Percentiles rank a stretch among this genome's conserved stretches.
Conservation (phyloP, 1,140 invertebrate species). For the Cataglyphis hispanica region DNA sequence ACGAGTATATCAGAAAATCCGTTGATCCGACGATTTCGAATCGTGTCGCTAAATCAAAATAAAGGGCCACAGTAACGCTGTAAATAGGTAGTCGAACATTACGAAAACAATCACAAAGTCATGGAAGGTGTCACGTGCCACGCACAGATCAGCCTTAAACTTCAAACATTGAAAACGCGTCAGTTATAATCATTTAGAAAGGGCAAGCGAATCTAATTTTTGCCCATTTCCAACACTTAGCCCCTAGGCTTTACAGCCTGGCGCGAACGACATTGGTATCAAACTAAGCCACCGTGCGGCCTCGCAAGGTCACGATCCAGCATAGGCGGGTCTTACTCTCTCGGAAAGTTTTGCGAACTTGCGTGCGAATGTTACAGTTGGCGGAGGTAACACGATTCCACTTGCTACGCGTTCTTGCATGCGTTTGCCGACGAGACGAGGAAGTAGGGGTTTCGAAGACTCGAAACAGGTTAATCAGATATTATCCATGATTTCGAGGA, state of each 20-base stretch:
- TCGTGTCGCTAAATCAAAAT: background rate
- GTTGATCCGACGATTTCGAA: background rate
- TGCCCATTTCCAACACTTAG: conserved; percentile 47
- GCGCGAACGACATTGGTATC: background rate
- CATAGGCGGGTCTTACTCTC: conserved; percentile 18
- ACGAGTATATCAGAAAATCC: background rate
- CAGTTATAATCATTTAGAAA: conserved; percentile 23
- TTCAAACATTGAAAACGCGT: background rate
- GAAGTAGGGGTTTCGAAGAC: conserved; percentile 7
- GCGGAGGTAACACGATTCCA: conserved; percentile 50
- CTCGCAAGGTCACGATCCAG: conserved; percentile 65
- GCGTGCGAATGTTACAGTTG: conserved; percentile 67
- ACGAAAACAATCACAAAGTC: background rate
- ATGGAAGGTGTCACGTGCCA: conserved; percentile 1
- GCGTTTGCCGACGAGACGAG: conserved; percentile 39
- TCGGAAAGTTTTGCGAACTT: conserved; percentile 65
- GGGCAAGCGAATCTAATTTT: conserved; percentile 45
- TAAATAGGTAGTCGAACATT: background rate
- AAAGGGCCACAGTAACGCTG: background rate
- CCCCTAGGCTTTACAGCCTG: conserved; percentile 9
- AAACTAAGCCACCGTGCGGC: conserved; percentile 28
- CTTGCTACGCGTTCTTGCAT: conserved; percentile 26
- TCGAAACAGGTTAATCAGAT: background rate
- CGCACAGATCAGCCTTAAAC: background rate
- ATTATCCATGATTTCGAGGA: background rate